Conservation (phyloP, 2,797 vertebrate genomes). For the Sphenodon punctatus region DNA sequence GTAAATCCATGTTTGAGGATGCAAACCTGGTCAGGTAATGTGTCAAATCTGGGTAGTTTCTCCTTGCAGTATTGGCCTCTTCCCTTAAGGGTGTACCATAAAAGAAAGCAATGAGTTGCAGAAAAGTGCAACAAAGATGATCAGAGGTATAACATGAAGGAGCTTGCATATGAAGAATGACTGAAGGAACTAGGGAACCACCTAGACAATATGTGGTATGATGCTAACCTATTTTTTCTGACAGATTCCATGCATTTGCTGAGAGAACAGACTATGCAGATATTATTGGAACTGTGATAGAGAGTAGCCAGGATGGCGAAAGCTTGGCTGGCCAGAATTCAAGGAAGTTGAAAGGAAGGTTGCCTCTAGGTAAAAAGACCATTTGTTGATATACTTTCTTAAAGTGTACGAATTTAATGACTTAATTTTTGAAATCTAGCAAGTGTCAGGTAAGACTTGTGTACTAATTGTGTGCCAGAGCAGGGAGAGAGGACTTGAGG, state of each 20-base stretch:
- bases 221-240: conserved; percentile 31
- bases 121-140: neutral
- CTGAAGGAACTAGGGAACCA: neutral
- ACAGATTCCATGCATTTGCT: conserved; percentile 81
- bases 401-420: too few species aligned
- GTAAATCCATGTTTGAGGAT: too few species aligned
- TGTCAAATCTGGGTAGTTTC: too few species aligned
- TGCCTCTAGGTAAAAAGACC: conserved; percentile 72
- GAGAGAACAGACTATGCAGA: conserved; percentile 56
- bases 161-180: neutral
- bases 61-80: neutral
- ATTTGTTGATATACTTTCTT: neutral
- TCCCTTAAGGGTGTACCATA: neutral
- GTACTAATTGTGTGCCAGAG: too few species aligned
- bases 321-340: conserved; percentile 25
- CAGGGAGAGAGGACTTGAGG: too few species aligned
- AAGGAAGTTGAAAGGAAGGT: conserved; percentile 66
- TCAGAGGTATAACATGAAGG: neutral
- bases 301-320: conserved; percentile 44
- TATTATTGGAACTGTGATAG: conserved; percentile 16
- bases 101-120: neutral
- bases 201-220: neutral
- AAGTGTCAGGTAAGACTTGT: too few species aligned
- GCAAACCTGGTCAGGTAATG: too few species aligned
- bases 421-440: neutral